phyloP scores from a whole-genome alignment of 2,113 vertebrate genomes.

The Pterocles orientalis region DNA sequence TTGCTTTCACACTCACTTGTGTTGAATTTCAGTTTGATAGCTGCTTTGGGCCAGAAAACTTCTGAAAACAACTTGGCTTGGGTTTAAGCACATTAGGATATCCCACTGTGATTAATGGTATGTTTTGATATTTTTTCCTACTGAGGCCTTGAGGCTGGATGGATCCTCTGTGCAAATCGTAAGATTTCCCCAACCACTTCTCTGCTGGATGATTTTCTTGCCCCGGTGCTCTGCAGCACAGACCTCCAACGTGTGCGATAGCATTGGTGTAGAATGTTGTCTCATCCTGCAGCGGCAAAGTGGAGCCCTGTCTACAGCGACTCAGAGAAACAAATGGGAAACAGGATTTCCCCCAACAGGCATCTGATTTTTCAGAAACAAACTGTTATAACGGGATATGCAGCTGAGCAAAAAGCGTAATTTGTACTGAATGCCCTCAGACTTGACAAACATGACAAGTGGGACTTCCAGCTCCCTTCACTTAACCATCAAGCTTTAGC shows the following conservation, averaged over 20 bases:
- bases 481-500: neutral
- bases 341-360: constrained; percentile 29
- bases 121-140: neutral
- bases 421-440: neutral
- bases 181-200: neutral
- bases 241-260: neutral
- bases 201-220: neutral
- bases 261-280: neutral
- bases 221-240: neutral
- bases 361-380: neutral
- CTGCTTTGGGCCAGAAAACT: neutral
- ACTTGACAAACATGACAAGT: neutral
- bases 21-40: neutral
- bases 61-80: neutral
- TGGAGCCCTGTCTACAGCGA: neutral
- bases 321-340: constrained; percentile 13
- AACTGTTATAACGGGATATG: neutral
- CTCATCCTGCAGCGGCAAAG: fast-evolving
- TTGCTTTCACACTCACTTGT: neutral
- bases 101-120: neutral
- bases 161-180: neutral
- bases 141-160: neutral
- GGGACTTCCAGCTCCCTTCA: neutral
- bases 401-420: neutral
- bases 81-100: neutral